Base-by-base conservation (phyloP, 2,888 invertebrate genomes). In the Stenurella melanura region DNA sequence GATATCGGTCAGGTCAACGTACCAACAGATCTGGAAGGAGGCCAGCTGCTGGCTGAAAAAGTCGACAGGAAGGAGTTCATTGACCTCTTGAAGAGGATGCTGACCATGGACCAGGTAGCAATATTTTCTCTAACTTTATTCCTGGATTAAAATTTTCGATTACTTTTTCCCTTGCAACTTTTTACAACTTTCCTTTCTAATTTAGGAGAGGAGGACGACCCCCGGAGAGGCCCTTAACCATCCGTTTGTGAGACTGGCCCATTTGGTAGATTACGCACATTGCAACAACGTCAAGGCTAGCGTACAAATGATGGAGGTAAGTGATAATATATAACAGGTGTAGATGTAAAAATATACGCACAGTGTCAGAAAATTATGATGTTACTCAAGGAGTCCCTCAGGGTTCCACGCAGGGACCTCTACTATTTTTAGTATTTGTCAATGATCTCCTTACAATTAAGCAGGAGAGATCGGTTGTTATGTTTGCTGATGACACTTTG, bases 1-100 rank as follows among this genome's bases (percentile, higher is more conserved):
- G 99, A 99, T 89, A 99, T 99, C 89, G 97, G 96, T 80, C 96
- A 97, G 91, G 97, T 98, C 9, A 98, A 98, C 89, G 97, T 97
- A 82, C 97, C 97, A 78, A 97, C 96, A n/a, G 98, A 99, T 91
- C 92, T 99, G 85, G 98, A 99, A 90, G 98, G 98, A 30, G 96
- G 97, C 78, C 99, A 99, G 89, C 91, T 98, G 82, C 91, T 98
- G 87, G 98, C 98, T 0, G 99, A 99, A 90, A 98, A 98, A 89
- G 96, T 97, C 34, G 99, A 99, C 90, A 93, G 99, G 78, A 93
- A 97, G 85, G 98, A 99, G 90, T 99, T 99, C 88, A 98, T 99
- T 84, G 98, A 99, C 91, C 93, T 99, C 85, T 91, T 99, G 71
- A 99, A 99, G 91, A 93, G 97, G 86, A 99, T 99, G 99, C 93